Percentiles rank a stretch among this genome's conserved stretches.
Conservation (phyloP, 1,140 invertebrate genomes). For the Panagrolaimus sp. region DNA sequence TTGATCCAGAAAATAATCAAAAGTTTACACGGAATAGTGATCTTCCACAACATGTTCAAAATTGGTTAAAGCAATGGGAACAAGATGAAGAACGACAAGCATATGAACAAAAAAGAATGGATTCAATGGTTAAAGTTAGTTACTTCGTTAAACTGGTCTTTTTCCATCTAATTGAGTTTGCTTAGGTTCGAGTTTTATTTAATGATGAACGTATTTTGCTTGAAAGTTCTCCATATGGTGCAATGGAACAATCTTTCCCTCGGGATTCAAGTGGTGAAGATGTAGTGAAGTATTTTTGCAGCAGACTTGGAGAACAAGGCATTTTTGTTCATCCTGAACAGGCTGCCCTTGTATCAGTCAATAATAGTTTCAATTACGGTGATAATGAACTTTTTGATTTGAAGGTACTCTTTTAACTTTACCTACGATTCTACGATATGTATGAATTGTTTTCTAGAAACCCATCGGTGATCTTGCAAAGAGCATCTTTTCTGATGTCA, state of each 20-base stretch:
- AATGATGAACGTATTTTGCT: not conserved
- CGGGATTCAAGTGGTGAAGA: not conserved
- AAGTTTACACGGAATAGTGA: slow-evolving; percentile 43
- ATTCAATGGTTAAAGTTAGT: slow-evolving; percentile 34
- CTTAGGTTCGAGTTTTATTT: not conserved
- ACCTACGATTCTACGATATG: too few relatives aligned
- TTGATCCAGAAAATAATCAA: slow-evolving; percentile 64
- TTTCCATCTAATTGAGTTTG: not conserved
- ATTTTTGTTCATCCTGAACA: not conserved
- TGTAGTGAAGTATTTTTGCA: not conserved
- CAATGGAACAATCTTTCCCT: not conserved
- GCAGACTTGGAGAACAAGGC: not conserved
- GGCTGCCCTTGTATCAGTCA: not conserved
- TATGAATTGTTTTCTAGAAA: not conserved
- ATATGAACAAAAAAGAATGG: slow-evolving; percentile 50
- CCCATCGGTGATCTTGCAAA: not conserved
- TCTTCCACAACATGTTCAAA: slow-evolving; percentile 4
- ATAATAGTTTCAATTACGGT: not conserved
- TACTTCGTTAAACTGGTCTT: slow-evolving; percentile 23
- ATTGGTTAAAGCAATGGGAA: slow-evolving; percentile 10
- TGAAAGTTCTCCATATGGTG: slow-evolving; percentile 5
- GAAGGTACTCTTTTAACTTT: too few relatives aligned
- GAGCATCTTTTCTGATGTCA: not conserved
- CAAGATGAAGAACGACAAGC: slow-evolving; percentile 54
- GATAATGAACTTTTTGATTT: too few relatives aligned